Percentiles rank a stretch among this genome's conserved stretches.
Conservation (phyloP, 1,140 invertebrate species). For the Eriocheir sinensis region DNA sequence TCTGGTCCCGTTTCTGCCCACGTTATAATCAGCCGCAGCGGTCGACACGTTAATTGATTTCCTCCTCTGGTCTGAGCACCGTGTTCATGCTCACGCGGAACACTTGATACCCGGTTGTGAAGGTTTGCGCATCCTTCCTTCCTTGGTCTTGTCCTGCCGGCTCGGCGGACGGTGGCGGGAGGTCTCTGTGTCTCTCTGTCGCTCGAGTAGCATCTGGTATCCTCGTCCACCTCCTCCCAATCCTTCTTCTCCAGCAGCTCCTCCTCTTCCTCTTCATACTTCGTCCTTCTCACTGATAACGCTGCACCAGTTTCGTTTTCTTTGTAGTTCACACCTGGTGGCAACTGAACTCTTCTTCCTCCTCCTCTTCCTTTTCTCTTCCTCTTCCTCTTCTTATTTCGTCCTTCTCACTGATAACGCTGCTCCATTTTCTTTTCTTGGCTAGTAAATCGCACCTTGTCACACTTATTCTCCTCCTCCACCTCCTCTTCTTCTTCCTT, state of each 20-base stretch:
- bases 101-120: not conserved
- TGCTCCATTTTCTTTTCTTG: too few relatives aligned
- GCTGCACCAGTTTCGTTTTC: not conserved
- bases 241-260: not conserved
- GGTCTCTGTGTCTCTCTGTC: not conserved
- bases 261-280: not conserved
- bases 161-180: not conserved
- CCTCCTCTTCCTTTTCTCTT: not conserved
- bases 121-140: not conserved
- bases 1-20: not conserved
- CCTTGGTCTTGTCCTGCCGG: too few relatives aligned
- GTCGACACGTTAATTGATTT: constrained; percentile 1
- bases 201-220: not conserved
- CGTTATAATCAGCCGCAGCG: too few relatives aligned
- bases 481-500: not conserved
- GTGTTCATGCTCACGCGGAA: not conserved
- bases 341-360: not conserved
- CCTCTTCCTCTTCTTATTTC: not conserved
- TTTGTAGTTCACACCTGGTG: not conserved
- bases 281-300: not conserved
- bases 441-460: too few relatives aligned
- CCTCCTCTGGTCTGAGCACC: not conserved
- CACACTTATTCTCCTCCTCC: not conserved
- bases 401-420: too few relatives aligned
- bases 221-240: not conserved